Conservation (phyloP, 1,140 invertebrate species). For the Aphidius gifuensis region DNA sequence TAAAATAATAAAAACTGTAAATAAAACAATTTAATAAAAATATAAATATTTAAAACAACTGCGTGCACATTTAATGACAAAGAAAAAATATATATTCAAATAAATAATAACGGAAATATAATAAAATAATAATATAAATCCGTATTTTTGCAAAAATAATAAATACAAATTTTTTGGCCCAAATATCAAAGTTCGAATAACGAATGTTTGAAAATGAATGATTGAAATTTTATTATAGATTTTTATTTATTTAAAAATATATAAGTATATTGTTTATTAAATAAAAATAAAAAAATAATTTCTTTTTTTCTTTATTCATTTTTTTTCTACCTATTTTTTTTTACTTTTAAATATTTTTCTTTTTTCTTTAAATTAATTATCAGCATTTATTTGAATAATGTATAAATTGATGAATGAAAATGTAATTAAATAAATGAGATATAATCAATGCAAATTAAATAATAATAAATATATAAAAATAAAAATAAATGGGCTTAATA, state of each 20-base stretch:
- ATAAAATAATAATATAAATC: conserved; percentile 13
- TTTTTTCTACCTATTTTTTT: not conserved
- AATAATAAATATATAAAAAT: not conserved
- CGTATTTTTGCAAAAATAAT: conserved; percentile 27
- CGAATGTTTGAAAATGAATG: not conserved
- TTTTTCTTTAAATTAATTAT: not conserved
- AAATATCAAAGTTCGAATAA: conserved; percentile 13
- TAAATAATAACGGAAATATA: conserved; percentile 12
- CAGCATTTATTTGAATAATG: conserved; percentile 3
- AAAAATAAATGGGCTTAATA: conserved; percentile 21
- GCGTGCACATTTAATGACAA: conserved; percentile 17
- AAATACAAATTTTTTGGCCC: conserved; percentile 14
- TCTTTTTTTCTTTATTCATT: not conserved
- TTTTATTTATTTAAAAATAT: not conserved
- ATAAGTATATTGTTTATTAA: not conserved
- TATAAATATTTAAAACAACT: conserved; percentile 13
- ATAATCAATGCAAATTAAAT: too few relatives aligned
- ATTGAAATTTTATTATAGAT: not conserved
- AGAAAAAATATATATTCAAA: conserved; percentile 15
- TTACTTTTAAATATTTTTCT: not conserved
- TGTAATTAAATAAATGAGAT: too few relatives aligned
- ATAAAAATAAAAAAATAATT: not conserved
- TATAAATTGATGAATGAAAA: not conserved
- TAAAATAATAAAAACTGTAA: conserved; percentile 23
- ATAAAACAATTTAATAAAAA: conserved; percentile 18